Evolutionary conservation across 2,888 invertebrate genomes (phyloP).

Genomic region (Andricus curvator): DNA sequence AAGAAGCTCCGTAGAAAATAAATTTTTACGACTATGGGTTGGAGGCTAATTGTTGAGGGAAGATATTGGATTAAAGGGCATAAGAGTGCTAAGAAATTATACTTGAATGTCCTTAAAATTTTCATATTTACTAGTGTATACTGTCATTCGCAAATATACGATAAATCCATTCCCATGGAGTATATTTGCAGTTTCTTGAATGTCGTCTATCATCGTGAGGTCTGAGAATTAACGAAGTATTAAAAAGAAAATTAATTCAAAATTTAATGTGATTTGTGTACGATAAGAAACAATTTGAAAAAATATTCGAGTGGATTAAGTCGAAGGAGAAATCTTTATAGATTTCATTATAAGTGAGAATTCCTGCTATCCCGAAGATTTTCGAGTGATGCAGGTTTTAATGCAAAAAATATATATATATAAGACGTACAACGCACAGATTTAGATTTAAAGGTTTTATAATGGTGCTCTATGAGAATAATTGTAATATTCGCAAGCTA

Average conservation of each 20-base stretch:
- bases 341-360: conserved; percentile 18
- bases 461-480: conserved; percentile 67
- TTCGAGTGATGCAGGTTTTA: conserved; percentile 45
- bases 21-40: background rate
- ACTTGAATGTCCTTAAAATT: background rate
- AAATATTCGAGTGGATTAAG: conserved; percentile 2
- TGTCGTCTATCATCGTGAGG: background rate
- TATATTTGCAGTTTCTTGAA: background rate
- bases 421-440: conserved; percentile 74
- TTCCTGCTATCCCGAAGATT: conserved; percentile 13
- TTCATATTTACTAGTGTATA: background rate
- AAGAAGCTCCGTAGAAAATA: background rate
- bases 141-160: background rate
- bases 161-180: background rate
- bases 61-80: background rate
- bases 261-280: conserved; percentile 53
- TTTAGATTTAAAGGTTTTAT: conserved; percentile 70
- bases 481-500: background rate
- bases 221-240: background rate
- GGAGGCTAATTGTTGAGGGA: background rate
- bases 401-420: conserved; percentile 58
- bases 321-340: conserved; percentile 17
- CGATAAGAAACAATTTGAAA: conserved; percentile 51
- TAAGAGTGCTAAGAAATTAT: background rate
- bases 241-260: conserved; percentile 41